phyloP scores from a whole-genome alignment of 1,140 invertebrate genomes.

The Meloidogyne exigua region DNA sequence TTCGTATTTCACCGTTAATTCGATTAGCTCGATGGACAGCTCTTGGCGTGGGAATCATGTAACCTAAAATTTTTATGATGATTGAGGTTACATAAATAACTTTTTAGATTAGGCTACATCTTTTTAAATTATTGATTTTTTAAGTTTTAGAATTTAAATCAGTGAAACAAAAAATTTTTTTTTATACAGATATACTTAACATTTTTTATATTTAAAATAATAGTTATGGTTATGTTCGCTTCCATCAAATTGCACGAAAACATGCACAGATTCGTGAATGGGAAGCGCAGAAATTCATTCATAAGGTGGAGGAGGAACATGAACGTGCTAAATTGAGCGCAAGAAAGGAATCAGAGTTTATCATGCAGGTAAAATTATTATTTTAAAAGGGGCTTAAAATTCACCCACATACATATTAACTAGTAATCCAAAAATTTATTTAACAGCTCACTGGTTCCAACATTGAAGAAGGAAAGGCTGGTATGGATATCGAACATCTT shows the following conservation, averaged over 20 bases:
- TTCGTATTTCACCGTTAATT: constrained; percentile 22
- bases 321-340: background rate
- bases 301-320: constrained; percentile 13
- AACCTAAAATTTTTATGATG: background rate
- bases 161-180: too few species aligned
- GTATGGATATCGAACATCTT: constrained; percentile 18
- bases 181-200: too few species aligned
- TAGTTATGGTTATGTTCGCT: constrained; percentile 21
- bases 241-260: background rate
- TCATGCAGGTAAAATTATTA: constrained; percentile 18
- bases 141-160: too few species aligned
- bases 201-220: background rate
- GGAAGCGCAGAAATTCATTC: constrained; percentile 23
- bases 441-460: constrained; percentile 15
- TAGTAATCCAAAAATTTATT: background rate
- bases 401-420: too few species aligned
- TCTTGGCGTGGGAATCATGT: constrained; percentile 24
- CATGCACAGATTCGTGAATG: constrained; percentile 28
- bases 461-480: constrained; percentile 20
- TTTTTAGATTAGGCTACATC: too few species aligned
- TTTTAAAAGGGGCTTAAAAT: background rate
- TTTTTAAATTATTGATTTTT: too few species aligned
- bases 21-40: constrained; percentile 29
- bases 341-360: constrained; percentile 5
- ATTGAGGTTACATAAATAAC: too few species aligned